These are phyloP conservation scores for Himalopsyche anomala DNA, from an alignment of 2,888 invertebrate genomes.

Conservation along the genomic window DNA sequence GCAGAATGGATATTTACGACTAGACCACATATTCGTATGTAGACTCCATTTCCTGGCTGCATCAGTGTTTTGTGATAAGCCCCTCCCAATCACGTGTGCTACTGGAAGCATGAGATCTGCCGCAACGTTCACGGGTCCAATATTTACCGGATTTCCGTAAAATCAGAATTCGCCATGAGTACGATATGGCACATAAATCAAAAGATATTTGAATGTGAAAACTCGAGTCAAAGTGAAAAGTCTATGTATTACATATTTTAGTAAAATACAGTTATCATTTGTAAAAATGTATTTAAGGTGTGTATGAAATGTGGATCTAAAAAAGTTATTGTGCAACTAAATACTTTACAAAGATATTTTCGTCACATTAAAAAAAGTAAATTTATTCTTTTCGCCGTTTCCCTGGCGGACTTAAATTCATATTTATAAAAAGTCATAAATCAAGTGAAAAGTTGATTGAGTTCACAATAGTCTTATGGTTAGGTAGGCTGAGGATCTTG, in stretches of 20 bases:
- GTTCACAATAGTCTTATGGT: neutral
- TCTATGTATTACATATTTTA: neutral
- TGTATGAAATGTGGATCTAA: no score
- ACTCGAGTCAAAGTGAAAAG: conserved; percentile 43
- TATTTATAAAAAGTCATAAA: neutral
- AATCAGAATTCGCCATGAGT: conserved; percentile 47
- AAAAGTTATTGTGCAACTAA: no score
- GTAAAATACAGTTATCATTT: no score
- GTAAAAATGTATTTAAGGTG: no score
- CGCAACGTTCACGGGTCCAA: conserved; percentile 57
- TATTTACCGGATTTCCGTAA: conserved; percentile 61
- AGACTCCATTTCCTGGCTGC: conserved; percentile 25
- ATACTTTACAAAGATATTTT: no score
- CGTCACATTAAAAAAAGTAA: no score
- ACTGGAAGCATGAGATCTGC: conserved; percentile 51
- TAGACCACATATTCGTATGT: neutral
- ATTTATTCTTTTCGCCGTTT: no score
- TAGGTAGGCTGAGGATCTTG: neutral
- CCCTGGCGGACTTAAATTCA: neutral
- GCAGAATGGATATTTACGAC: conserved; percentile 1
- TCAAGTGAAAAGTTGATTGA: conserved; percentile 10
- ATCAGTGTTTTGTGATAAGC: conserved; percentile 32
- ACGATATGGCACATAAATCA: conserved; percentile 56
- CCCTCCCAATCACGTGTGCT: conserved; percentile 54
- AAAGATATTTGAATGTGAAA: conserved; percentile 53